Base-by-base conservation (phyloP, 2,113 vertebrate genomes). In the Eonycteris spelaea region DNA sequence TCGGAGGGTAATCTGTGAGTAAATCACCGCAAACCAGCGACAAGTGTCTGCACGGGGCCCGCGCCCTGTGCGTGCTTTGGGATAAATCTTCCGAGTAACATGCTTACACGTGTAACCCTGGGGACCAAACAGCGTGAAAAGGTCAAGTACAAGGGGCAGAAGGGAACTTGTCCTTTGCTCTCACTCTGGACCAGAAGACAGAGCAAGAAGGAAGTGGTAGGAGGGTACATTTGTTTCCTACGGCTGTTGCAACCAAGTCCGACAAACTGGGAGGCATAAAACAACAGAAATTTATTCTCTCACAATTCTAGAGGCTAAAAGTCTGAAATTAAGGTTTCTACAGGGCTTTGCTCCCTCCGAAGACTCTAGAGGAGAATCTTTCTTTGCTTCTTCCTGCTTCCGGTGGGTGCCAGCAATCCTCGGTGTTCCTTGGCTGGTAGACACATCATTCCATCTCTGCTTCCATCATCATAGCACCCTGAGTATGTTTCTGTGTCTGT, bases 21-120 rank as follows among this genome's bases (percentile, higher is more conserved):
- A 98, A 98, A 98, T 98, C 98, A 98, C 97, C 80, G 88, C 63
- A 94, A 98, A 98, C 90, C 98, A 98, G 98, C 96, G 94, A 97
- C 95, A 70, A 97, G 96, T 95, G 97, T 96, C 96, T 95, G 98
- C 63, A 68, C 75, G 24, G 96, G 94, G 95, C 98, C 95, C 21
- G 94, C 43, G 89, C 95, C 94, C 97, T 68, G 96, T 86, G 95
- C 87, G 35, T 67, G 95, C 97, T 97, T 97, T 87, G 94, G 98
- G 97, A 97, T 98, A 98, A 98, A 98, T 98, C 98, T 98, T 97
- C 26, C 0, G 40, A 88, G 88, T 73, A 70, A 22, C 43, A 6
- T 24, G 80, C 84, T 70, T n/a, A 8, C 53, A 6, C 0, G 11
- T 38, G 87, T 73, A 96, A 97, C 96, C 96, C 95, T 4, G 10